These are phyloP conservation scores for human (Homo sapiens) DNA, from an alignment of 2,113 vertebrate species.

Conservation along the genomic window DNA sequence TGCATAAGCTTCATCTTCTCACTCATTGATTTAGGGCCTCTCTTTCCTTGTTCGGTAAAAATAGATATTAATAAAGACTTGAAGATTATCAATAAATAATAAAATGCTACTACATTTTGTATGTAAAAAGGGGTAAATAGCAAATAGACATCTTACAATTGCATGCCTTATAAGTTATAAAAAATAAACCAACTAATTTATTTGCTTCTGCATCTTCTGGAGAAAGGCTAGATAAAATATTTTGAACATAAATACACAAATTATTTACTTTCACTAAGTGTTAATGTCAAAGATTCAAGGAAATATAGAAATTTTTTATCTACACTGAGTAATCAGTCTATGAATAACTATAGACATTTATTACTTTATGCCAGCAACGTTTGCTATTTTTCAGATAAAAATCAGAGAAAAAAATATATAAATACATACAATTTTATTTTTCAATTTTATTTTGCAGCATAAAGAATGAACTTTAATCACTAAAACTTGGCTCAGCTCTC, in stretches of 20 bases:
- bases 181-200: background rate
- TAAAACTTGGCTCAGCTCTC: slow-evolving; percentile 25
- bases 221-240: background rate
- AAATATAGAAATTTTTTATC: background rate
- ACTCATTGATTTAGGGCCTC: background rate
- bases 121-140: background rate
- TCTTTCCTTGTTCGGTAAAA: background rate
- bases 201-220: background rate
- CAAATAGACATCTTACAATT: background rate
- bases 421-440: background rate
- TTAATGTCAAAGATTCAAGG: background rate
- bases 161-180: background rate
- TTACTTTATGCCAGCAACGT: background rate
- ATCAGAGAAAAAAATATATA: background rate
- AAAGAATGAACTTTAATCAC: slow-evolving; percentile 22
- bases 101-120: background rate
- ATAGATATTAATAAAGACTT: background rate
- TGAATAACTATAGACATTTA: background rate
- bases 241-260: background rate
- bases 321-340: background rate
- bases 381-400: background rate
- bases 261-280: background rate
- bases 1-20: background rate
- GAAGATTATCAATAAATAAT: background rate
- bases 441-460: background rate